phyloP scores from a whole-genome alignment of 2,888 invertebrate species.

The Carpatolechia fugitivella region DNA sequence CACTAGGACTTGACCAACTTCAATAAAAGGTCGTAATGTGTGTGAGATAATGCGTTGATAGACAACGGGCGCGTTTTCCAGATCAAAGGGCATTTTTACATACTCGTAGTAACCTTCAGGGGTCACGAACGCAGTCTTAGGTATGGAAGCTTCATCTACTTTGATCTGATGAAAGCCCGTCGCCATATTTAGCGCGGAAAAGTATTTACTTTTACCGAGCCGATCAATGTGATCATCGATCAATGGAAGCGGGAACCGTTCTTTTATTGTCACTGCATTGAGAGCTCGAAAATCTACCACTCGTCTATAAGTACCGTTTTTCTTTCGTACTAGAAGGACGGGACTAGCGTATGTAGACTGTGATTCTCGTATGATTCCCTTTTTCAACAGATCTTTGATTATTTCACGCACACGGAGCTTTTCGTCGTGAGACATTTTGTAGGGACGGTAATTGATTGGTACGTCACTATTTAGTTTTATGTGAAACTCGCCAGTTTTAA shows the following conservation, averaged over 20 bases:
- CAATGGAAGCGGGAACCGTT: conserved; percentile 2
- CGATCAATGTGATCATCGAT: background rate
- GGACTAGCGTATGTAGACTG: conserved; percentile 22
- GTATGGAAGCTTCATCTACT: background rate
- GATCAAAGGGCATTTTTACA: conserved; percentile 10
- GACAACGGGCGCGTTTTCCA: conserved; percentile 16
- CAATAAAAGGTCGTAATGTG: background rate
- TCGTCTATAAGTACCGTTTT: conserved; percentile 15
- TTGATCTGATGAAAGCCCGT: background rate
- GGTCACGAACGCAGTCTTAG: conserved; percentile 10
- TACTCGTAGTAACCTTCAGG: conserved; percentile 12
- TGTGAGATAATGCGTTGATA: conserved; percentile 17
- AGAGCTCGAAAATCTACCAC: conserved; percentile 21
- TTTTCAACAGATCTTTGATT: conserved; percentile 20
- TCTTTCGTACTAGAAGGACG: conserved; percentile 21
- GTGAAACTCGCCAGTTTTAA: background rate
- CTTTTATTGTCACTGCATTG: conserved; percentile 14
- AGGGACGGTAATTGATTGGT: conserved; percentile 11
- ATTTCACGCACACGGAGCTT: conserved; percentile 19
- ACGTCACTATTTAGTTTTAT: background rate
- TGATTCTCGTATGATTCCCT: conserved; percentile 21
- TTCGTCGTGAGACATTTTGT: too few relatives aligned
- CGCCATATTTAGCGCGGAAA: background rate
- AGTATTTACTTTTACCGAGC: background rate
- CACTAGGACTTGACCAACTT: background rate